Conservation (phyloP, 2,113 vertebrate species). For the Indicator indicator region DNA sequence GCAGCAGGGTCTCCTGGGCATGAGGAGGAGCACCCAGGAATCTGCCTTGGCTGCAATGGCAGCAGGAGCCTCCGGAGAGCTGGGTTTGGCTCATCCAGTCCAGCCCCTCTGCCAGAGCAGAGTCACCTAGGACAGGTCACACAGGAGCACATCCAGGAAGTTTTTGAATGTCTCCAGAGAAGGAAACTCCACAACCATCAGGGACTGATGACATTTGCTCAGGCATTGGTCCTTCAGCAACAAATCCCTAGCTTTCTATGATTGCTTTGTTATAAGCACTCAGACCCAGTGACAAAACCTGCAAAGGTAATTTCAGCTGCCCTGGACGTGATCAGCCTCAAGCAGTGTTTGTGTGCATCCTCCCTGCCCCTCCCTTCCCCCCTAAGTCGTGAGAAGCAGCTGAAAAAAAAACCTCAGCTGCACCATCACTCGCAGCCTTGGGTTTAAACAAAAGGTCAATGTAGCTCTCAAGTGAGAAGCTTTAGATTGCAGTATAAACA, state of each 20-base stretch:
- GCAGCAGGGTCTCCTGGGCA: too few species aligned
- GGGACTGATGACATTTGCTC: neutral
- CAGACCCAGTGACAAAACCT: neutral
- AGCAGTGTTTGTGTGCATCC: rapidly evolving
- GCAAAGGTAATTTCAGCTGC: neutral
- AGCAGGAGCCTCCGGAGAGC: too few species aligned
- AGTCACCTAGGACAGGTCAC: too few species aligned
- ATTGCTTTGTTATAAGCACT: neutral
- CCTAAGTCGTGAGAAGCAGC: neutral
- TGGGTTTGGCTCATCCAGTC: too few species aligned
- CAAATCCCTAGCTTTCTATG: neutral
- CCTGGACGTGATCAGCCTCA: neutral
- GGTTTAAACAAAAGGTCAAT: slow-evolving; percentile 47
- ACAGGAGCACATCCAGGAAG: too few species aligned
- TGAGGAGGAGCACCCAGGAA: too few species aligned
- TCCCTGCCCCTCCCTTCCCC: neutral
- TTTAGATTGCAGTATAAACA: slow-evolving; percentile 55
- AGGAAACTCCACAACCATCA: too few species aligned
- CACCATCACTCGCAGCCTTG: slow-evolving; percentile 14
- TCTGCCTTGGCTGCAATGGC: too few species aligned
- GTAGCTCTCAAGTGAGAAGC: slow-evolving; percentile 51
- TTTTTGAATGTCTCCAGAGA: too few species aligned
- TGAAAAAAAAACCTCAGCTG: slow-evolving; percentile 13
- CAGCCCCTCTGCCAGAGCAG: too few species aligned
- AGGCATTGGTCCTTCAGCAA: neutral